Percentiles rank a stretch among this genome's conserved stretches.
Conservation (phyloP, 1,140 invertebrate species). For the Trichonephila inaurata region DNA sequence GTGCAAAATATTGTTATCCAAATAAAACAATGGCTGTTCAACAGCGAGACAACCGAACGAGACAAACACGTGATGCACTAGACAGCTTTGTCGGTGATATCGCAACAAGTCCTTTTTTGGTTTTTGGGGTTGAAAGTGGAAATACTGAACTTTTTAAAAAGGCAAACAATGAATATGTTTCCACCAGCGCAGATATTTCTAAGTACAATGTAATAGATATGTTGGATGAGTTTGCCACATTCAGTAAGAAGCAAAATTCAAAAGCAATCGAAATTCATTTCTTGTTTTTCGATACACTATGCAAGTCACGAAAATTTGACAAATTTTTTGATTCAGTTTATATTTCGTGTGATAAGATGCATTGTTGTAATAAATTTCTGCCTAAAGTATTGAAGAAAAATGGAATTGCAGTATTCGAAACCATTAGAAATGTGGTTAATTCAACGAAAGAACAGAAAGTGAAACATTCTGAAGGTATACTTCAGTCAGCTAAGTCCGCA, state of each 20-base stretch:
- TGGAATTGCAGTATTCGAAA: conserved; percentile 61
- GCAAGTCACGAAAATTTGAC: conserved; percentile 37
- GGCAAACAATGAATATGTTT: conserved; percentile 47
- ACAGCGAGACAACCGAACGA: background rate
- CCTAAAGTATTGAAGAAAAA: conserved; percentile 31
- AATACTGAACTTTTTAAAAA: conserved; percentile 55
- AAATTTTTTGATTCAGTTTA: conserved; percentile 57
- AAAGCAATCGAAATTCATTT: conserved; percentile 13
- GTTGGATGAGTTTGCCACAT: conserved; percentile 17
- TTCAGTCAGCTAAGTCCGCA: background rate
- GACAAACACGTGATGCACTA: background rate
- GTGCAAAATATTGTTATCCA: conserved; percentile 52
- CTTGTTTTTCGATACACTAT: conserved; percentile 29
- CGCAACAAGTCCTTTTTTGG: conserved; percentile 55
- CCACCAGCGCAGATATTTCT: conserved; percentile 61
- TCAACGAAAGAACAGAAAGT: conserved; percentile 64
- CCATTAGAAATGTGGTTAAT: conserved; percentile 66
- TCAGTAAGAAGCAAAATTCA: background rate
- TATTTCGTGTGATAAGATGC: conserved; percentile 59
- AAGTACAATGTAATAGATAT: conserved; percentile 66
- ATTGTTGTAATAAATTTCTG: background rate
- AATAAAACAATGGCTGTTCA: conserved; percentile 58
- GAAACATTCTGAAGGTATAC: conserved; percentile 46
- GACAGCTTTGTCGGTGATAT: conserved; percentile 59
- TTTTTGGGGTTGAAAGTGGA: conserved; percentile 59